Evolutionary conservation across 1,140 invertebrate species (phyloP), one percentile per base, ranked within the genome.

Genomic region (Leptinotarsa texana): DNA sequence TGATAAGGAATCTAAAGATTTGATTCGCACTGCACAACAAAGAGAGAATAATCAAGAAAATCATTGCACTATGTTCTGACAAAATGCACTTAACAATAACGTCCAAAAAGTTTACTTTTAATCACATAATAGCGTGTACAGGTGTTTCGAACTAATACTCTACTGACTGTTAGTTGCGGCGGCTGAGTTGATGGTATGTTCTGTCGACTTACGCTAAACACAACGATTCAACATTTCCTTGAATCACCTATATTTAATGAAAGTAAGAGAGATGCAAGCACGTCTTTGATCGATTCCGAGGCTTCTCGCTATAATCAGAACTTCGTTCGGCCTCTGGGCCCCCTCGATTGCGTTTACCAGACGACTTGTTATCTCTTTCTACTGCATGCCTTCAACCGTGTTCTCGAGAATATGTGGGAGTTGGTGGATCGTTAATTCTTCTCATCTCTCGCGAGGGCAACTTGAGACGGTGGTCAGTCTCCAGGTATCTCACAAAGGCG

Each of bases 61-160:
- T 76, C 79, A 77, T 79, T 63, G 77, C 77, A 80, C 74, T 77
- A 78, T 73, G 77, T 71, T 75, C 76, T 78, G 78, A 74, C 75
- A 81, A 80, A 76, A 79, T 82, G 73, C 78, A 77, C 77, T 73
- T 57, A 63, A 61, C 73, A 76, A 48, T 78, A 74, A 74, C 76
- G 76, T 69, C 69, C 75, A 76, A 69, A 72, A 62, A 77, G 76
- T 79, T 77, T 77, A 78, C 78, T 75, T 84, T 82, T 76, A 84
- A 82, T 83, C 82, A 83, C 83, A 84, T 84, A 80, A 81, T 83
- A 84, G 78, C 83, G 82, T 83, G 82, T 84, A 84, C 83, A 84
- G 82, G 83, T 84, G 83, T 83, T 84, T 84, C 82, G 81, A 82
- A 84, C 83, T 84, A 84, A 84, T 84, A 83, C 83, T 84, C 82